A percentile compares a stretch with the other conserved stretches of the same genome.
phyloP scores from a whole-genome alignment of 2,797 vertebrate genomes.

The Botia kubotai region DNA sequence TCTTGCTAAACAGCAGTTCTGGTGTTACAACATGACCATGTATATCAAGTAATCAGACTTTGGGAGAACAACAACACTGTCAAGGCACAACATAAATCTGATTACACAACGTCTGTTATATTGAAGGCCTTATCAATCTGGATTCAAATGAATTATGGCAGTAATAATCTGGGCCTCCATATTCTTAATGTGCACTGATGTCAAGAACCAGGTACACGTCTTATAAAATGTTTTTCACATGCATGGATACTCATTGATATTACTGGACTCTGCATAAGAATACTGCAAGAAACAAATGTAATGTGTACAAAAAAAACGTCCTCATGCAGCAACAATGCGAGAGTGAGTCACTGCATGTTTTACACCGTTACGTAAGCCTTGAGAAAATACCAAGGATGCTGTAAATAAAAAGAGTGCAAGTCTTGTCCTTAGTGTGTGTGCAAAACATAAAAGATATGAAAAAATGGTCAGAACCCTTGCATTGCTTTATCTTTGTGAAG shows the following conservation, averaged over 20 bases:
- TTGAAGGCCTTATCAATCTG: slow-evolving; percentile 24
- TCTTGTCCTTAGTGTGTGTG: slow-evolving; percentile 59
- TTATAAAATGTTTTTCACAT: slow-evolving; percentile 57
- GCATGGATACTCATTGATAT: slow-evolving; percentile 56
- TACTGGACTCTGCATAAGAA: slow-evolving; percentile 50
- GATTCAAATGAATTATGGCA: slow-evolving; percentile 37
- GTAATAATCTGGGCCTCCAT: slow-evolving; percentile 25
- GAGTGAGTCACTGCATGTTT: slow-evolving; percentile 23
- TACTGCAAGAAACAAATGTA: slow-evolving; percentile 51
- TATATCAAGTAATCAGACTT: slow-evolving; percentile 34
- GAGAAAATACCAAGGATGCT: slow-evolving; percentile 1
- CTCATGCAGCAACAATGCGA: background rate
- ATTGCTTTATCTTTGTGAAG: slow-evolving; percentile 41
- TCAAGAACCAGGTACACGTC: slow-evolving; percentile 33
- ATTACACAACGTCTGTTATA: slow-evolving; percentile 37
- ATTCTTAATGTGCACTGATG: slow-evolving; percentile 33
- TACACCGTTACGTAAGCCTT: slow-evolving; percentile 15
- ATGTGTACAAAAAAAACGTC: no score
- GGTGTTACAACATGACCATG: slow-evolving; percentile 29
- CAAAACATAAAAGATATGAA: slow-evolving; percentile 26
- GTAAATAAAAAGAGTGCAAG: slow-evolving; percentile 19
- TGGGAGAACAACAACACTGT: slow-evolving; percentile 35
- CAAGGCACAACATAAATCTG: slow-evolving; percentile 45
- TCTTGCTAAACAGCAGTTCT: slow-evolving; percentile 21
- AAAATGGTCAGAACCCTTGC: slow-evolving; percentile 31